Base-by-base conservation (phyloP, 2,113 vertebrate genomes). In the Cathartes aura region DNA sequence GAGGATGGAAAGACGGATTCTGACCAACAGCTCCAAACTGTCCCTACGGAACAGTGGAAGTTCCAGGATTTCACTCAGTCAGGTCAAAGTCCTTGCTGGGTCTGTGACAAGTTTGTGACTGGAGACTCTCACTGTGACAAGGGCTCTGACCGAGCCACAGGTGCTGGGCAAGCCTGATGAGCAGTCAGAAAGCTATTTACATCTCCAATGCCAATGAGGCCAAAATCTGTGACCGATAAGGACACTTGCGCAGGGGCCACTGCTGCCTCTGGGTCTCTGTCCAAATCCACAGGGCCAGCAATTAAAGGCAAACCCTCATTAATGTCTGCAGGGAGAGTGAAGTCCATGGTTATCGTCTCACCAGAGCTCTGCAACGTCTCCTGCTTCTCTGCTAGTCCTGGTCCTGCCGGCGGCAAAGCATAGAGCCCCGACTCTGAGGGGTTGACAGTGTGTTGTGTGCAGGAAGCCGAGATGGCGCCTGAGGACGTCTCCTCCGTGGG, bases 201-300 rank as follows among this genome's bases (percentile, higher is more conserved):
- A 22, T 98, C 98, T 90, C 98, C 98, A 0, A 98, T 98, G 97
- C 99, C 98, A 20, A 99, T 98, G 71, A 98, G 97, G 95, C 99
- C 98, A 66, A 99, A 99, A 93, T 98, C 98, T 2, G 99, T 98
- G 93, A 98, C 98, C 3, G 98, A 98, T 97, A 98, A 95, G 93
- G 98, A 97, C 98, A 99, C 97, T 97, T 98, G 98, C 3, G 98
- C 97, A 1, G 98, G 98, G 66, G 97, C 95, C 91, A 94, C 96
- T 29, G 86, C 94, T 22, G 96, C 97, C 96, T 97, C 97, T 2
- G 97, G 89, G 74, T 93, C 97, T 75, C 96, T 96, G 91, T 89
- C 95, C 97, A 98, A 94, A 85, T 87, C 98, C 96, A 92, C 93
- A 1, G 84, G 96, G 96, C 95, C 92, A 34, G 98, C 91, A 87